These are phyloP conservation scores for Apotomis turbidana DNA, from an alignment of 2,888 invertebrate species.

Conservation along the genomic window DNA sequence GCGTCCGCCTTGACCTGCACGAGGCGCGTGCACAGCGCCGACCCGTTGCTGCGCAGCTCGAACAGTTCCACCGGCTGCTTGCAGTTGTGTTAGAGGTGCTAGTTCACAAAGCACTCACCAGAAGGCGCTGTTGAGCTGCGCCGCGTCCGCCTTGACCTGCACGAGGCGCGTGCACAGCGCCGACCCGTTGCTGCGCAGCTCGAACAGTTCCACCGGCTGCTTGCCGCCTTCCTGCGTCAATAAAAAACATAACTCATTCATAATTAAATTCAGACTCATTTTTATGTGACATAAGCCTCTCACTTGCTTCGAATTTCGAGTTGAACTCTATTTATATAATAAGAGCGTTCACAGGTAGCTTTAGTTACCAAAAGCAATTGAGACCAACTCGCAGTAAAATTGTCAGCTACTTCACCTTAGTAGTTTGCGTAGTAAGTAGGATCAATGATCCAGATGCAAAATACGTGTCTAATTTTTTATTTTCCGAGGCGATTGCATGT, in stretches of 20 bases:
- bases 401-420: too few relatives aligned
- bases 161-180: conserved; percentile 96
- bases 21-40: conserved; percentile 95
- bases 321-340: too few relatives aligned
- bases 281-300: too few relatives aligned
- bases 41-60: conserved; percentile 98
- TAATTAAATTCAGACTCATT: too few relatives aligned
- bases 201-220: conserved; percentile 93
- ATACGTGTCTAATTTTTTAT: too few relatives aligned
- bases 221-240: conserved; percentile 70
- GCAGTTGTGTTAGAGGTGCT: conserved; percentile 36
- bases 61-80: conserved; percentile 92
- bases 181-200: conserved; percentile 97
- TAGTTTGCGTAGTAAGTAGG: too few relatives aligned
- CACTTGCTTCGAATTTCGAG: too few relatives aligned
- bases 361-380: too few relatives aligned
- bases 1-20: conserved; percentile 96
- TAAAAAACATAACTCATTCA: not conserved
- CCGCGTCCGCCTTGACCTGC: conserved; percentile 94
- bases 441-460: too few relatives aligned
- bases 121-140: conserved; percentile 95
- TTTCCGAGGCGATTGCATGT: too few relatives aligned
- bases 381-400: too few relatives aligned
- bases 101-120: conserved; percentile 85
- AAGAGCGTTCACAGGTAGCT: too few relatives aligned